These are phyloP conservation scores for Xenus cinereus DNA, from an alignment of 2,113 vertebrate genomes.

Conservation along the genomic window DNA sequence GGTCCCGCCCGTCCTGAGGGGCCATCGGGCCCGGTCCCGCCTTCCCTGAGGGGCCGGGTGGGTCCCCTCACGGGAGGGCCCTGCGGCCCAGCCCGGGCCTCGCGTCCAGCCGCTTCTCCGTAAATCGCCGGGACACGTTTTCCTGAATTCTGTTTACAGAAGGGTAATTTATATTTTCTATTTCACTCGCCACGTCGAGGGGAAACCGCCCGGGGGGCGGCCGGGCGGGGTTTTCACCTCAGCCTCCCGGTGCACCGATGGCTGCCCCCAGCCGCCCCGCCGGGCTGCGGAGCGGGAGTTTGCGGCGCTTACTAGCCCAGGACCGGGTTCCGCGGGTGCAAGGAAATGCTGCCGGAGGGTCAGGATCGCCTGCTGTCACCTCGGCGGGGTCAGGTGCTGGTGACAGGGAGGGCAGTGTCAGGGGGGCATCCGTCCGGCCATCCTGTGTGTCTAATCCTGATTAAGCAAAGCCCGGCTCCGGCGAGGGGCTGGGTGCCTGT, in stretches of 20 bases:
- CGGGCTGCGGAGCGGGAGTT: accelerated
- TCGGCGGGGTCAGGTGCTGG: neutral
- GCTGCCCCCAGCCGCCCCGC: neutral
- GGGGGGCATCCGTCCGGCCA: neutral
- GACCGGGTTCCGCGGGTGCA: neutral
- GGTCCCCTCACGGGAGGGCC: neutral
- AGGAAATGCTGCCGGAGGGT: neutral
- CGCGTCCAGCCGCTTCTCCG: neutral
- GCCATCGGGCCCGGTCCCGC: no score
- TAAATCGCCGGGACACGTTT: neutral
- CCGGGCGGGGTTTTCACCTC: neutral
- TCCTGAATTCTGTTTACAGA: neutral
- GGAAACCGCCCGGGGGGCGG: neutral
- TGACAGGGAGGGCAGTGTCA: neutral
- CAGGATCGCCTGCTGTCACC: neutral
- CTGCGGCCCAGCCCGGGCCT: neutral
- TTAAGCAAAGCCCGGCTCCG: neutral
- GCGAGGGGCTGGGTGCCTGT: neutral
- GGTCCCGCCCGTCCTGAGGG: neutral
- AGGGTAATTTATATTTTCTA: neutral
- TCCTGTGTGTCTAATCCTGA: neutral
- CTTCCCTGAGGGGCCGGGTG: neutral
- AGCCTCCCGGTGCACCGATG: neutral
- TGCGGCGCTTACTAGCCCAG: neutral
- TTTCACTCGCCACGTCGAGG: neutral